Conservation (phyloP, 2,797 vertebrate genomes). For the Neosilurus hyrtlii region DNA sequence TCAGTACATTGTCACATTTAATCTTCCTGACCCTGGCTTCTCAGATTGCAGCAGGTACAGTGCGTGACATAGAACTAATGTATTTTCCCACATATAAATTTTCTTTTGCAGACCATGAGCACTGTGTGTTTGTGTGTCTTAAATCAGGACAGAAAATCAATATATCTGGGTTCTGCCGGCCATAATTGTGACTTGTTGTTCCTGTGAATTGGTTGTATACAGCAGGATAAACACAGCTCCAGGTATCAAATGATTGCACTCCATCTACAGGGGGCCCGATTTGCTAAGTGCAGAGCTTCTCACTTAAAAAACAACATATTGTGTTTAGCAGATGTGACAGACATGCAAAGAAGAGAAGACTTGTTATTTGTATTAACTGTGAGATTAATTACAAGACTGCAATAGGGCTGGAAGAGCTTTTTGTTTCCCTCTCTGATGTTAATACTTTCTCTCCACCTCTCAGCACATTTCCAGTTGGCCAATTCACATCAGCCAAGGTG, state of each 20-base stretch:
- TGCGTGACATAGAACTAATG: conserved; percentile 25
- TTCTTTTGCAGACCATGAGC: conserved; percentile 45
- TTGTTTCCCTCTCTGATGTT: neutral
- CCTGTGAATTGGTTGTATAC: conserved; percentile 45
- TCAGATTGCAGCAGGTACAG: conserved; percentile 8
- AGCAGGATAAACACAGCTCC: conserved; percentile 23
- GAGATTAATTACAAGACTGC: conserved; percentile 4
- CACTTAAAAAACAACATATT: conserved; percentile 45
- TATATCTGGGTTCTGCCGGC: conserved; percentile 50
- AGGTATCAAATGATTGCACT: conserved; percentile 42
- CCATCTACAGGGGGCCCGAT: conserved; percentile 37
- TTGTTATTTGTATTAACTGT: conserved; percentile 33
- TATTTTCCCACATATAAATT: conserved; percentile 44
- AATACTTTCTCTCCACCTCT: neutral
- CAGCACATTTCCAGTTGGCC: neutral
- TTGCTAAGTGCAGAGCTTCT: conserved; percentile 36
- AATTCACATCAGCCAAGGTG: neutral
- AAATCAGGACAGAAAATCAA: conserved; percentile 55
- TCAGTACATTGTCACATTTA: conserved; percentile 40
- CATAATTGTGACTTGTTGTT: conserved; percentile 45
- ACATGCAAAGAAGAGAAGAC: conserved; percentile 16
- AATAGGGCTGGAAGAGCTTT: conserved; percentile 5
- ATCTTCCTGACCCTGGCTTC: conserved; percentile 30
- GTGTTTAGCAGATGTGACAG: conserved; percentile 39
- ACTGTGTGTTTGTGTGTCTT: conserved; percentile 28